A percentile compares a stretch with the other conserved stretches of the same genome.
These are phyloP conservation scores for Drosophila nikananu DNA, from an alignment of 1,140 invertebrate species.

Conservation along the genomic window DNA sequence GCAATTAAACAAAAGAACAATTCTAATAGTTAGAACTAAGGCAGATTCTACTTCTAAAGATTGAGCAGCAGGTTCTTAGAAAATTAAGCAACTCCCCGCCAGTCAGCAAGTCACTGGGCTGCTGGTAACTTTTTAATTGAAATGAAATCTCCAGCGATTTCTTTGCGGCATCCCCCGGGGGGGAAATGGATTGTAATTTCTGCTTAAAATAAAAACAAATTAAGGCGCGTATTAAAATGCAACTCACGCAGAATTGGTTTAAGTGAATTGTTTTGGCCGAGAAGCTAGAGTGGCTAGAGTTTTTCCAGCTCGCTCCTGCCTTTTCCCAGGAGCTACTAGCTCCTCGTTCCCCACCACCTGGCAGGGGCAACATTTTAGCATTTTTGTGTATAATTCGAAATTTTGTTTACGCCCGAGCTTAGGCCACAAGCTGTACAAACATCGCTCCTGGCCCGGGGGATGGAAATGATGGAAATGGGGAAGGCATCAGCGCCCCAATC, in stretches of 20 bases:
- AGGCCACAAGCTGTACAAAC: conserved; percentile 49
- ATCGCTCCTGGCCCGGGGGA: conserved; percentile 1
- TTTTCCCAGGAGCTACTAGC: conserved; percentile 15
- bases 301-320: neutral
- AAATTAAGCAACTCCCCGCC: neutral
- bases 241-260: conserved; percentile 28
- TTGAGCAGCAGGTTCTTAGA: neutral
- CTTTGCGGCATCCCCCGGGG: fast-evolving
- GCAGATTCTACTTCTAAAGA: neutral
- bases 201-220: conserved; percentile 33
- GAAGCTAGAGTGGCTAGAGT: neutral
- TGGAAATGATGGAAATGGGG: conserved; percentile 2
- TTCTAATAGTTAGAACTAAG: too few species aligned
- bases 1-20: neutral
- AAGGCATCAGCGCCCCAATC: conserved; percentile 25
- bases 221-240: conserved; percentile 34
- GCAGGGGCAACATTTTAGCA: conserved; percentile 32
- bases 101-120: neutral
- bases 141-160: conserved; percentile 1
- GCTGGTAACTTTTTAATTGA: conserved; percentile 1
- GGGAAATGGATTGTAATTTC: neutral
- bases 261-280: conserved; percentile 54
- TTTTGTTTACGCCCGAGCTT: conserved; percentile 77
- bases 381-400: conserved; percentile 67
- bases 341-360: conserved; percentile 35